A percentile compares a stretch with the other conserved stretches of the same genome.
Evolutionary conservation across 2,797 vertebrate genomes (phyloP).

Genomic region (Gymnothorax reevesii): DNA sequence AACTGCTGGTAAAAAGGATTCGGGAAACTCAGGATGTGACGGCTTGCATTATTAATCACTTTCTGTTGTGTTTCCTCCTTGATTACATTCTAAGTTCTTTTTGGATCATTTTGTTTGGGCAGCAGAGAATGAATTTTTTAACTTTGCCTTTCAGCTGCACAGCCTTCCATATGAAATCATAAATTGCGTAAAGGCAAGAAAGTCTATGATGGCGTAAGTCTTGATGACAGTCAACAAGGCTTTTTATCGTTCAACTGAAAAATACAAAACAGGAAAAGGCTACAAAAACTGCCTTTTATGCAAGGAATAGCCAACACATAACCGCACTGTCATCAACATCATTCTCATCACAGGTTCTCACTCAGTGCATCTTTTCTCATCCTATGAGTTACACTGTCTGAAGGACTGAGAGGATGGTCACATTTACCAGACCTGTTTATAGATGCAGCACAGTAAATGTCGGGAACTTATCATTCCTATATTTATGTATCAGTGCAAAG

Average conservation of each 20-base stretch:
- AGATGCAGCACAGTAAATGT: not conserved
- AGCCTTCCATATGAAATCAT: not conserved
- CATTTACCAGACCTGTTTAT: not conserved
- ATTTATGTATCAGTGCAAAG: not conserved
- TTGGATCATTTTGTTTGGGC: not conserved
- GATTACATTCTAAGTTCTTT: not conserved
- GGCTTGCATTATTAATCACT: not conserved
- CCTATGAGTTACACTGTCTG: not conserved
- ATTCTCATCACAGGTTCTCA: not conserved
- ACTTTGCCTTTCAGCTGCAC: not conserved
- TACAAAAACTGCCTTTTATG: not conserved
- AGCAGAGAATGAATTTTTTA: not conserved
- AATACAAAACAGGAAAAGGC: not conserved
- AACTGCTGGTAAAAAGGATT: too few relatives aligned
- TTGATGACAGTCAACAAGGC: not conserved
- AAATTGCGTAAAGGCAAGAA: not conserved
- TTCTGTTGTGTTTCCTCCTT: not conserved
- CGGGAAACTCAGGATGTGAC: not conserved
- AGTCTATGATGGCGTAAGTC: not conserved
- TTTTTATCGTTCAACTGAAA: not conserved
- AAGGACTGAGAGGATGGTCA: not conserved
- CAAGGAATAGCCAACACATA: not conserved
- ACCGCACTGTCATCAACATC: not conserved
- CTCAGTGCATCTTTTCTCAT: not conserved
- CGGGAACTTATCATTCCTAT: not conserved